Evolutionary conservation across 2,113 vertebrate species (phyloP), one percentile per base, ranked within the genome.

Genomic region (Pelodiscus sinensis): DNA sequence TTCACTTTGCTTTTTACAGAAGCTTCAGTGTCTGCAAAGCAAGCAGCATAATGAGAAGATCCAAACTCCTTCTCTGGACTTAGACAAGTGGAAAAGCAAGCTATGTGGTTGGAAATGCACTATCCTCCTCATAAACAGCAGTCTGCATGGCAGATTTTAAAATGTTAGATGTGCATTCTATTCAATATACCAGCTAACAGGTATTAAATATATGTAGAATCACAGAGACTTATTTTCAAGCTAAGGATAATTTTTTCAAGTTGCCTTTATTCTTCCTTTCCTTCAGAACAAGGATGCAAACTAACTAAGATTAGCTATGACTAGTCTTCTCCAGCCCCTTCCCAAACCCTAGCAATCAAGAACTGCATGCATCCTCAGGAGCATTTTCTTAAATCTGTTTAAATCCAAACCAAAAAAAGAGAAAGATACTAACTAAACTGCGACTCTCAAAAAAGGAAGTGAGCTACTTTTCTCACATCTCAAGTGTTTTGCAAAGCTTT

Each of bases 11-110:
- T 93, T 93, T 90, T 94, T 97, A 97, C 91, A 95, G 92, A 97
- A 97, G 97, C 96, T 96, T 94, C 65, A 54, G 97, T 97, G 97
- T 96, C 94, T 57, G 97, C 98, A 95, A 98, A 98, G 98, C 98
- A 96, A 98, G 97, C 97, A 0, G 79, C 96, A 91, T 81, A 81
- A 95, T 0, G 96, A 83, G 86, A 91, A 56, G 87, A 62, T 88
- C 19, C 5, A 89, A 93, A 90, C 54, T 86, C 85, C 97, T 88
- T 94, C 96, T 96, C 88, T 91, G 95, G 96, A 89, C 92, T 98
- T 11, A 97, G 94, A 97, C 94, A 89, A 75, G 92, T 96, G 96
- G 92, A 56, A 51, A 96, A 97, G 97, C 98, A 97, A 98, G 97
- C 97, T 73, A 38, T 0, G 56, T 91, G 92, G 91, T 4, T 92